phyloP scores from a whole-genome alignment of 2,888 invertebrate genomes.

The Catocala nupta region DNA sequence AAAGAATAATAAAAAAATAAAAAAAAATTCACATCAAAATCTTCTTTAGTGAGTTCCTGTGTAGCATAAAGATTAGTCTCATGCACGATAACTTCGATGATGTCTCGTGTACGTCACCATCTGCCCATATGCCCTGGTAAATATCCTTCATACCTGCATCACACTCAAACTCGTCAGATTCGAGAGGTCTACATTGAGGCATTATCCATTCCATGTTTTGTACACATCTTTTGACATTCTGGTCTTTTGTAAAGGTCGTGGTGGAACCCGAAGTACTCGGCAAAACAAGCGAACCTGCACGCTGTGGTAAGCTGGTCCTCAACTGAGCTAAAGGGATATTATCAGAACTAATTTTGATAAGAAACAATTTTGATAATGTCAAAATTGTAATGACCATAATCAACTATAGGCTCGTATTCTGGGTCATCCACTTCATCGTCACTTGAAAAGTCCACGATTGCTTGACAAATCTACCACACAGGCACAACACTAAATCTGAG shows the following conservation, averaged over 20 bases:
- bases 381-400: slow-evolving; percentile 13
- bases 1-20: too few species aligned
- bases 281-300: slow-evolving; percentile 11
- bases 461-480: slow-evolving; percentile 9
- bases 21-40: slow-evolving; percentile 10
- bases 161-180: slow-evolving; percentile 14
- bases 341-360: slow-evolving; percentile 7
- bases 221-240: slow-evolving; percentile 16
- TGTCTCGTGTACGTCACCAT: slow-evolving; percentile 7
- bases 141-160: slow-evolving; percentile 16
- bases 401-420: slow-evolving; percentile 8
- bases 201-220: slow-evolving; percentile 16
- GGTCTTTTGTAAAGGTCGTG: slow-evolving; percentile 13
- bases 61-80: slow-evolving; percentile 18
- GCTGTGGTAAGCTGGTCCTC: slow-evolving; percentile 11
- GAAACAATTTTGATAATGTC: too few species aligned
- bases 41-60: slow-evolving; percentile 14
- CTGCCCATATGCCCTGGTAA: slow-evolving; percentile 14
- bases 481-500: slow-evolving; percentile 3
- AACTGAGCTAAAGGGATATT: slow-evolving; percentile 12
- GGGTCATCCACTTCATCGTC: slow-evolving; percentile 10
- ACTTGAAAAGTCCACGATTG: slow-evolving; percentile 15
- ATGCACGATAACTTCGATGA: slow-evolving; percentile 13
- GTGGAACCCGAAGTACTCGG: slow-evolving; percentile 18
- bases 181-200: slow-evolving; percentile 11